Conservation (phyloP, 2,113 vertebrate species). For the Mirza zaza region DNA sequence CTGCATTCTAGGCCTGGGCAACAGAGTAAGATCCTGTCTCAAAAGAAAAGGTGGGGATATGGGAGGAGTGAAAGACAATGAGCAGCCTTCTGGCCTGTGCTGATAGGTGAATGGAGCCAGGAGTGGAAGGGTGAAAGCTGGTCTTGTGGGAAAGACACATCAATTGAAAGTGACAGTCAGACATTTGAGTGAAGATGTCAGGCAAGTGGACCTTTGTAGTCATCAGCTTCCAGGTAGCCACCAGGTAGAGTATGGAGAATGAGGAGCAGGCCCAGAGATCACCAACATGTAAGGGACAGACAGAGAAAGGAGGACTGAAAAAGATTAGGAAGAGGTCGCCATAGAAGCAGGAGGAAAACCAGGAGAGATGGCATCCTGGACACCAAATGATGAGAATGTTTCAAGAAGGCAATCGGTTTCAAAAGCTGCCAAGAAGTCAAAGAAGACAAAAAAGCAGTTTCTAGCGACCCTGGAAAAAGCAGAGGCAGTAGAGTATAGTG, state of each 20-base stretch:
- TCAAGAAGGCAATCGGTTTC: neutral
- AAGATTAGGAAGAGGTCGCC: neutral
- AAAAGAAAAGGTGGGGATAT: too few relatives aligned
- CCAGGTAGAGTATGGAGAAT: neutral
- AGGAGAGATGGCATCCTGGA: neutral
- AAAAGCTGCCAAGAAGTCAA: constrained; percentile 2
- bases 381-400: neutral
- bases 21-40: too few relatives aligned
- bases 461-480: neutral
- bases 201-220: neutral
- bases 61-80: neutral
- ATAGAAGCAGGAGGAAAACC: neutral
- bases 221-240: neutral
- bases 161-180: neutral
- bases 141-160: neutral
- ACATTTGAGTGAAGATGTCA: neutral
- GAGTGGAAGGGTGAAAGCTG: neutral
- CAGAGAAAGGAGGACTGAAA: neutral
- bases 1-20: too few relatives aligned
- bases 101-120: neutral
- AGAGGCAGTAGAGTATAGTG: neutral
- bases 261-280: neutral
- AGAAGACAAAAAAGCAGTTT: neutral
- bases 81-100: neutral
- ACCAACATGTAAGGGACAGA: neutral